Conservation (phyloP, 2,888 invertebrate species). For the Rhimphoctona megacephalus region DNA sequence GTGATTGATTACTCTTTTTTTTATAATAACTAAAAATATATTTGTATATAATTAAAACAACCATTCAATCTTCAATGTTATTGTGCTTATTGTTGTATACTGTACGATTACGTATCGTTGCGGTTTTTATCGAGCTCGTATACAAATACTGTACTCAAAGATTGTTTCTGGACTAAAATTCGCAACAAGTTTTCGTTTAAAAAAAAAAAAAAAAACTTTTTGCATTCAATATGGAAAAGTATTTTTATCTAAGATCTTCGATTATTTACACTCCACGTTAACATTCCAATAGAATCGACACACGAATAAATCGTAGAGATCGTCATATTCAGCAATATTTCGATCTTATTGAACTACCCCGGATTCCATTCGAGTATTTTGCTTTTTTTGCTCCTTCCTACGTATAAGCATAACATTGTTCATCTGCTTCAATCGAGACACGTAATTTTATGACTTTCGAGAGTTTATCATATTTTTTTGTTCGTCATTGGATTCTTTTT, state of each 20-base stretch:
- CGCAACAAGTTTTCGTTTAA: neutral
- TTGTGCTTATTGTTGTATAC: constrained; percentile 71
- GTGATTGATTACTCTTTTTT: constrained; percentile 25
- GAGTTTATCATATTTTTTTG: constrained; percentile 25
- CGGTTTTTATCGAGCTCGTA: constrained; percentile 45
- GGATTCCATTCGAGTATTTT: constrained; percentile 4
- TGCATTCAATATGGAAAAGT: neutral
- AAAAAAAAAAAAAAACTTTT: neutral
- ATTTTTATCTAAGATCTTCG: constrained; percentile 19
- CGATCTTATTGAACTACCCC: constrained; percentile 19
- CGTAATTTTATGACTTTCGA: constrained; percentile 46
- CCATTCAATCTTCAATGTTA: constrained; percentile 65
- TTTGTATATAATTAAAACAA: constrained; percentile 52
- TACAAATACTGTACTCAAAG: constrained; percentile 29
- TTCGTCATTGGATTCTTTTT: neutral
- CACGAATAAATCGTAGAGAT: constrained; percentile 15
- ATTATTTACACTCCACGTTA: constrained; percentile 30
- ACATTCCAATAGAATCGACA: constrained; percentile 10
- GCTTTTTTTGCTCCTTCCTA: constrained; percentile 32
- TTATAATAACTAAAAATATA: constrained; percentile 7
- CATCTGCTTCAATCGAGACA: constrained; percentile 45
- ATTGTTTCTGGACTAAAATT: constrained; percentile 10
- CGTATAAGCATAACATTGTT: constrained; percentile 25
- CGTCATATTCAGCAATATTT: neutral
- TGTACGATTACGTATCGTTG: constrained; percentile 61